Conservation (phyloP, 2,888 invertebrate species). For the Allygus modestus region DNA sequence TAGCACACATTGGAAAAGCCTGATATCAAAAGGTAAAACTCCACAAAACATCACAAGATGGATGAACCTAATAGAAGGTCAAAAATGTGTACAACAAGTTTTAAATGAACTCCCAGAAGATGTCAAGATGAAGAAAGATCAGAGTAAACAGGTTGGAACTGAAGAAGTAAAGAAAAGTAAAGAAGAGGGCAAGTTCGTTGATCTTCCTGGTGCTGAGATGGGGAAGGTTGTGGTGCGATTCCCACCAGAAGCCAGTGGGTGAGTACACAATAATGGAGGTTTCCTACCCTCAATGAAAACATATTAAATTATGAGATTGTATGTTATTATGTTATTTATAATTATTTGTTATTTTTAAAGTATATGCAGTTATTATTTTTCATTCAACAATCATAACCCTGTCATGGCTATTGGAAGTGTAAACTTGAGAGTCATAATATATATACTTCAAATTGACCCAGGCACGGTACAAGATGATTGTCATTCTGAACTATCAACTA, state of each 20-base stretch:
- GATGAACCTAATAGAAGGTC: conserved; percentile 61
- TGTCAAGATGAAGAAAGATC: conserved; percentile 35
- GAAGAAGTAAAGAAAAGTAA: conserved; percentile 75
- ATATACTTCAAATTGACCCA: too few relatives aligned
- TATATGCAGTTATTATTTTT: too few relatives aligned
- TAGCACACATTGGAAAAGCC: conserved; percentile 17
- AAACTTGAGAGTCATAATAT: too few relatives aligned
- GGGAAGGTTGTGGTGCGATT: conserved; percentile 99
- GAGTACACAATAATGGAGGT: too few relatives aligned
- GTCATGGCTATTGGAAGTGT: too few relatives aligned
- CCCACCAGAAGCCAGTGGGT: conserved; percentile 99
- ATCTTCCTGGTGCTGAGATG: conserved; percentile 96
- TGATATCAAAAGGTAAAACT: conserved; percentile 33
- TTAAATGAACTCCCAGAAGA: conserved; percentile 47
- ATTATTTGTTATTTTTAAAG: too few relatives aligned
- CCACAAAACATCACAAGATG: conserved; percentile 71
- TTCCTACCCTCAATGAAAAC: too few relatives aligned
- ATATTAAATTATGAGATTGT: neutral
- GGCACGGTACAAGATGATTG: too few relatives aligned
- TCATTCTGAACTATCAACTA: too few relatives aligned
- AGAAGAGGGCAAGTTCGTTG: conserved; percentile 97
- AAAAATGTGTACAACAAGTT: conserved; percentile 45
- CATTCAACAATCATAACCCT: too few relatives aligned
- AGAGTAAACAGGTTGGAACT: conserved; percentile 69
- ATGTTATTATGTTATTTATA: too few relatives aligned